These are phyloP conservation scores for Pristionchus mayeri DNA, from an alignment of 2,888 invertebrate species.

Conservation along the genomic window DNA sequence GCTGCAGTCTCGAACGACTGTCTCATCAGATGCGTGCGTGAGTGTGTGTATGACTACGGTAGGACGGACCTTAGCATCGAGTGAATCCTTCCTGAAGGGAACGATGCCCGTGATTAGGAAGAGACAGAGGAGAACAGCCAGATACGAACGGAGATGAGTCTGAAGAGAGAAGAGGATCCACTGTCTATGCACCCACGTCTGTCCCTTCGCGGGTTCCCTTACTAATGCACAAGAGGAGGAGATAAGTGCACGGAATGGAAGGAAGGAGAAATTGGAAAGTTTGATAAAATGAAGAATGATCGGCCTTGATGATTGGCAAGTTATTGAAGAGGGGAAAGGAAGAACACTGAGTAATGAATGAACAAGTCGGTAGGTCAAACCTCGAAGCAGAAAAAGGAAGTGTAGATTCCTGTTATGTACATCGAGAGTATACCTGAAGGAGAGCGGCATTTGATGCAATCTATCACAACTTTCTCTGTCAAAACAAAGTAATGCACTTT, in stretches of 20 bases:
- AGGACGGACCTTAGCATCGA: constrained; percentile 52
- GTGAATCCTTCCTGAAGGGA: constrained; percentile 57
- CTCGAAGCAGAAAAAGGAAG: constrained; percentile 93
- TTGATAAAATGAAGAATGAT: not conserved
- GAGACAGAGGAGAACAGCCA: constrained; percentile 64
- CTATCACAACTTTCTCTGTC: no score
- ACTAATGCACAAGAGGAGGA: not conserved
- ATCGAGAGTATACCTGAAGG: constrained; percentile 84
- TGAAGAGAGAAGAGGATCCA: constrained; percentile 47
- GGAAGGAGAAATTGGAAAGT: not conserved
- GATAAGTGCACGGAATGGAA: not conserved
- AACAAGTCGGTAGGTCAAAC: constrained; percentile 53
- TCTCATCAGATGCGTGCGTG: no score
- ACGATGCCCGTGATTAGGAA: constrained; percentile 69
- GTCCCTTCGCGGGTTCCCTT: not conserved
- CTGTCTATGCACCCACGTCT: not conserved
- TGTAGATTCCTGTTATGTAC: constrained; percentile 95
- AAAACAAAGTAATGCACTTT: no score
- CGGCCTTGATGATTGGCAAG: constrained; percentile 33
- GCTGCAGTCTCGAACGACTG: no score
- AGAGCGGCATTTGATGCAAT: not conserved
- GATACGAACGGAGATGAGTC: constrained; percentile 68
- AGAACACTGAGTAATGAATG: not conserved
- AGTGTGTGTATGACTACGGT: no score
- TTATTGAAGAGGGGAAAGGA: constrained; percentile 19